phyloP scores from a whole-genome alignment of 2,888 invertebrate genomes.

The Ochropleura plecta region DNA sequence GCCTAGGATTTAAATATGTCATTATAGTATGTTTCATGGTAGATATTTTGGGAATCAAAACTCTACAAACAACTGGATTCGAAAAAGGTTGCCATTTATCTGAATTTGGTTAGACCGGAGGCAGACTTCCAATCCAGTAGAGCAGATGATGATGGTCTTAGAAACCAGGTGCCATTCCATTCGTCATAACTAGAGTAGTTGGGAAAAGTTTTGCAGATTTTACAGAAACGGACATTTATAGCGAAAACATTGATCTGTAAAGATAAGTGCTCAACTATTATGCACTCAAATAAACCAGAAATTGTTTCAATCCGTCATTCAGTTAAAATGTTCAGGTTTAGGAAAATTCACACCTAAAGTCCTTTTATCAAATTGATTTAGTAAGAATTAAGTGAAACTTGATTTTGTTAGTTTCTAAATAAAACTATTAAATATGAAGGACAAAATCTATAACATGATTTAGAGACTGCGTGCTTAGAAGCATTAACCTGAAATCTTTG shows the following conservation, averaged over 20 bases:
- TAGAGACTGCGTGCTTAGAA: slow-evolving; percentile 27
- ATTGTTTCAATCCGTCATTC: neutral
- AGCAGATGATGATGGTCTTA: too few species aligned
- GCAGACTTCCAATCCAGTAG: too few species aligned
- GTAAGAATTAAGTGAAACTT: slow-evolving; percentile 39
- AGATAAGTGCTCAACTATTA: neutral
- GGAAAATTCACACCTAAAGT: too few species aligned
- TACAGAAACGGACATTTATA: neutral
- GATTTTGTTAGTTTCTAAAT: slow-evolving; percentile 46
- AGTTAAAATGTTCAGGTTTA: neutral
- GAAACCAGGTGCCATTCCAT: too few species aligned
- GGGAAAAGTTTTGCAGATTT: neutral
- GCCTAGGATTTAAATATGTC: slow-evolving; percentile 76
- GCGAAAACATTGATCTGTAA: neutral
- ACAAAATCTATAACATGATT: slow-evolving; percentile 39
- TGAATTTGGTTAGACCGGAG: too few species aligned
- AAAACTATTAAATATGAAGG: slow-evolving; percentile 22
- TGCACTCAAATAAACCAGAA: too few species aligned
- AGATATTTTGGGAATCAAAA: too few species aligned
- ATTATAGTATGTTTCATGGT: neutral
- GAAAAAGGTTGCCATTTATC: too few species aligned
- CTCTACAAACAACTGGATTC: too few species aligned
- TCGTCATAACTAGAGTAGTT: too few species aligned
- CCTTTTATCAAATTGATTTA: slow-evolving; percentile 21
- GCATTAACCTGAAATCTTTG: slow-evolving; percentile 13